phyloP scores from a whole-genome alignment of 2,113 vertebrate species.

The Poecile atricapillus region DNA sequence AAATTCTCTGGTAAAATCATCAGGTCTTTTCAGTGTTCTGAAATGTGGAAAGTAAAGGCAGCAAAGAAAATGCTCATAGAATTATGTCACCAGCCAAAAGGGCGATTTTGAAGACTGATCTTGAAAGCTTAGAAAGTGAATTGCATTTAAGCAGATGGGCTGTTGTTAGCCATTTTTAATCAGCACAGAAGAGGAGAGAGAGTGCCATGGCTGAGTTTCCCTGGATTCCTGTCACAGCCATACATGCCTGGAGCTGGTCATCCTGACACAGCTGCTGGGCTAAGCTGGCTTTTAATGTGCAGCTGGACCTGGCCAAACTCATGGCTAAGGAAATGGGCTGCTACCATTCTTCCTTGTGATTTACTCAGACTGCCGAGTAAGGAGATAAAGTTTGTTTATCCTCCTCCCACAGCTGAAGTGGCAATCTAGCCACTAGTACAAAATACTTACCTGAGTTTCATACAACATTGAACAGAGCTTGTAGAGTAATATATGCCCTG shows the following conservation, averaged over 20 bases:
- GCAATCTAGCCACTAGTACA: neutral
- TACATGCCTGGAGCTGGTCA: fast-evolving
- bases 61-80: neutral
- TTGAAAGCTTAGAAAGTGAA: neutral
- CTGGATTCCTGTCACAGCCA: neutral
- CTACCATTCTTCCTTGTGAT: neutral
- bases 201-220: neutral
- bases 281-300: neutral
- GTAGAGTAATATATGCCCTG: neutral
- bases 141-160: neutral
- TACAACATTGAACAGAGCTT: neutral
- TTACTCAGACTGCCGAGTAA: neutral
- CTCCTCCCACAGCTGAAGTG: neutral
- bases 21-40: neutral
- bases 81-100: neutral
- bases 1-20: neutral
- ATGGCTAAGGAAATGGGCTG: neutral
- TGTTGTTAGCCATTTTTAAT: neutral
- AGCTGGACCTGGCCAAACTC: neutral
- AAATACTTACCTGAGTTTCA: neutral
- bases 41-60: neutral
- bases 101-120: neutral
- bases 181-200: neutral
- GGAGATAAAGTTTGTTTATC: neutral
- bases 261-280: neutral